phyloP scores from a whole-genome alignment of 2,888 invertebrate species.

The Saturnia pavonia region DNA sequence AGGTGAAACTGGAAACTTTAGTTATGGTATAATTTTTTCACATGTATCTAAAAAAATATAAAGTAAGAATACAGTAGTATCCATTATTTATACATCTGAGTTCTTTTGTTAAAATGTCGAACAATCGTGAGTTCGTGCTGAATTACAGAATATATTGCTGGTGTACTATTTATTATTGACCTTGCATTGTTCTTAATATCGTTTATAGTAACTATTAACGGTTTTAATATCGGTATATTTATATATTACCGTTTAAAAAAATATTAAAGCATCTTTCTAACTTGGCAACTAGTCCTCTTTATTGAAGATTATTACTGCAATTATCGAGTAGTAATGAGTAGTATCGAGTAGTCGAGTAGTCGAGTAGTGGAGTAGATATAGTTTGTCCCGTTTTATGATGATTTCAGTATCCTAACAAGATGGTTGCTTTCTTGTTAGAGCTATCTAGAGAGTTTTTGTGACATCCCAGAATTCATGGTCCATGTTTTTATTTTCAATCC shows the following conservation, averaged over 20 bases:
- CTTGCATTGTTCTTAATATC: slow-evolving; percentile 59
- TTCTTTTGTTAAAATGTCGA: slow-evolving; percentile 24
- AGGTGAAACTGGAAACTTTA: too few species aligned
- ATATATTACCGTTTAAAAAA: background rate
- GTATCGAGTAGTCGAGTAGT: too few species aligned
- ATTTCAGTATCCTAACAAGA: too few species aligned
- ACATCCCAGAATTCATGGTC: too few species aligned
- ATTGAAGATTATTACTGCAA: too few species aligned
- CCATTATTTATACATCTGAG: slow-evolving; percentile 11
- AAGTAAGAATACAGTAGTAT: slow-evolving; percentile 1
- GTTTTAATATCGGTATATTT: slow-evolving; percentile 24
- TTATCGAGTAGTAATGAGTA: too few species aligned
- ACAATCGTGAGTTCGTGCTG: slow-evolving; percentile 30
- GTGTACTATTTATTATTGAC: slow-evolving; percentile 50
- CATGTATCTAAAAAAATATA: background rate
- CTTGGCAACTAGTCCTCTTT: background rate
- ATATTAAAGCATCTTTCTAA: background rate
- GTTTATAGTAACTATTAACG: slow-evolving; percentile 30
- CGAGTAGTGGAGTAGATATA: too few species aligned
- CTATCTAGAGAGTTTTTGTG: too few species aligned
- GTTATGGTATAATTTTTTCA: too few species aligned
- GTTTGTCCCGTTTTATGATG: too few species aligned
- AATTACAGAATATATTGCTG: slow-evolving; percentile 32
- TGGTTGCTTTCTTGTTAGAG: too few species aligned
- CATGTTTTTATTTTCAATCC: too few species aligned